Evolutionary conservation across 2,888 invertebrate species (phyloP), one percentile per base, ranked within the genome.

Genomic region (Drosophila paranaensis): DNA sequence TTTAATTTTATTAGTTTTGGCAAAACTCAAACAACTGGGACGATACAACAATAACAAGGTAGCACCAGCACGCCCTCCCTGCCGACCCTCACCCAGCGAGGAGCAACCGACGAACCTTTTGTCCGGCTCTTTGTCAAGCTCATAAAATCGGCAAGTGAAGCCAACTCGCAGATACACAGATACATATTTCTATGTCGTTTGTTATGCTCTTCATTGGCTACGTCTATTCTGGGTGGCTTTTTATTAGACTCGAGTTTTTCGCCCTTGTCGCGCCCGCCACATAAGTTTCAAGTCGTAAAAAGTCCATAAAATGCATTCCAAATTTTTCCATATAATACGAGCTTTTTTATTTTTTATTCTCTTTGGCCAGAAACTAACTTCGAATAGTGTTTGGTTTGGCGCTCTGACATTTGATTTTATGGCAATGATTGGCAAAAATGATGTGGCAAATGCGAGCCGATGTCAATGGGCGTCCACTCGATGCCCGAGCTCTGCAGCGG

Each of bases 1-100:
- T 87, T 87, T 90, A 87, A 87, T 87, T 87, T 87, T 87, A 87
- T 87, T 87, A 89, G 87, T 90, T 89, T 87, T 89, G 89, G 82
- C 87, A 87, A 81, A 84, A 84, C 88, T 89, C 90, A 83, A 87
- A 87, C 86, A 87, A 87, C 89, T 87, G 86, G 73, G 84, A 76
- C 56, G 60, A n/a, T 13, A 61, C 89, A 80, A 90, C 82, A 89
- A 88, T 68, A 82, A 88, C 74, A 82, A 86, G 89, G 83, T 77
- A 74, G 51, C 63, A 13, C n/a, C 48, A 48, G n/a, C n/a, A 27
- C 1, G 0, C 4, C 20, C 9, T 46, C 0, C 37, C 25, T 20
- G 20, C 20, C 20, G 2, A 0, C n/a, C 11, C 35, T 3, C 37
- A 10, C 5, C 8, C 37, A 27, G 20, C 11, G 10, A 25, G 4